Evolutionary conservation across 2,113 vertebrate genomes (phyloP).

Genomic region (Anhinga rufa): DNA sequence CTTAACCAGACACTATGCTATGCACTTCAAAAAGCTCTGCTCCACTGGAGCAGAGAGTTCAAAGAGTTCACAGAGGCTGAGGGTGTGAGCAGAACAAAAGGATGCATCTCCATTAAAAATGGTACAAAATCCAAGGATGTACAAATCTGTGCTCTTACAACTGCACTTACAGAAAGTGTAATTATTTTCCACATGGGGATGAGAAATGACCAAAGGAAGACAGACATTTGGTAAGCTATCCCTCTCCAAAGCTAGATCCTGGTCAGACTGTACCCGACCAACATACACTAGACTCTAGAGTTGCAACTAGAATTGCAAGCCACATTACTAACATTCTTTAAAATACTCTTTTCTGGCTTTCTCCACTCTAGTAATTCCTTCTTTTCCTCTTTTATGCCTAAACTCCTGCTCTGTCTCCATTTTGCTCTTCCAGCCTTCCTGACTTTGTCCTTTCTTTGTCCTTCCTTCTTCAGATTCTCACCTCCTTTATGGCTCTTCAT

Average conservation of each 20-base stretch:
- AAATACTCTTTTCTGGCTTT: background rate
- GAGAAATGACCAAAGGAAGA: background rate
- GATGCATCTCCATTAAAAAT: background rate
- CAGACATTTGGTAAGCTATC: background rate
- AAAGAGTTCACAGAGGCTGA: background rate
- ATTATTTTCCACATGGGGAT: background rate
- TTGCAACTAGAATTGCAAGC: background rate
- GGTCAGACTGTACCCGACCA: background rate
- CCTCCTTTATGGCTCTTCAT: background rate
- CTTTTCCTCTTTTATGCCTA: background rate
- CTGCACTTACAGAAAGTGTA: background rate
- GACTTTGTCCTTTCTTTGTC: background rate
- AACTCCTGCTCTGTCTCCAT: background rate
- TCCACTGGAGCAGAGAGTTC: conserved; percentile 6
- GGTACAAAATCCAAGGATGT: background rate
- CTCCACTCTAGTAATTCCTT: background rate
- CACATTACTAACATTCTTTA: background rate
- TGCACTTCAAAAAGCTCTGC: conserved; percentile 4
- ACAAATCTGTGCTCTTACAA: background rate
- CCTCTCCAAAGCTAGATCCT: background rate
- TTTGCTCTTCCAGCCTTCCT: background rate
- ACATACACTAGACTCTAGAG: background rate
- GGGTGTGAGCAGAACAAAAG: background rate
- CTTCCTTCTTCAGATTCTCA: background rate
- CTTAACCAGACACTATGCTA: background rate